Conservation (phyloP, 2,113 vertebrate species). For the Solenodon paradoxus region DNA sequence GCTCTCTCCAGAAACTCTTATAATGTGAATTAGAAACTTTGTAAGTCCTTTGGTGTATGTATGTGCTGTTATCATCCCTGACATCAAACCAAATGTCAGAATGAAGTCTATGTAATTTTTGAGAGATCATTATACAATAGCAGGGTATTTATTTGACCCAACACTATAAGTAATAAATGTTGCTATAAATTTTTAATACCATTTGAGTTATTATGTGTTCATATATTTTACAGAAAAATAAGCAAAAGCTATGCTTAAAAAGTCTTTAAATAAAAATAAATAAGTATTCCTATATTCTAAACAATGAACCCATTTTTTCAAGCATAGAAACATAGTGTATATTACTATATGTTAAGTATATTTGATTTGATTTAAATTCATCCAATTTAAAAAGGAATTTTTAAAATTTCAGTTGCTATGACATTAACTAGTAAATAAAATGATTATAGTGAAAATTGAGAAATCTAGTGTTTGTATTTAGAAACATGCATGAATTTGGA, state of each 20-base stretch:
- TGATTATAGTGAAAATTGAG: not conserved
- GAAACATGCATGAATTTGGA: too few relatives aligned
- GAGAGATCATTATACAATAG: fast-evolving
- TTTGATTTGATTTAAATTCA: not conserved
- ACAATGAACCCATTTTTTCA: not conserved
- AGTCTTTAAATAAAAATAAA: not conserved
- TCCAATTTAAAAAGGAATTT: not conserved
- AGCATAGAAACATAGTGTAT: not conserved
- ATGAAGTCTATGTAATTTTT: not conserved
- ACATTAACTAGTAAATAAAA: not conserved
- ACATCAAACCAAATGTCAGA: not conserved
- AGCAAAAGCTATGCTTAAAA: not conserved
- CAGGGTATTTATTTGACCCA: not conserved
- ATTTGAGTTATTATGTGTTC: not conserved
- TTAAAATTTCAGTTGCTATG: not conserved
- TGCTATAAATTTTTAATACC: not conserved
- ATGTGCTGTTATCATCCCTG: not conserved
- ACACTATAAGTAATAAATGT: not conserved
- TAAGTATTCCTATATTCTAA: not conserved
- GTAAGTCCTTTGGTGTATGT: fast-evolving
- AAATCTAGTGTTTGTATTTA: not conserved
- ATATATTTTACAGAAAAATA: not conserved
- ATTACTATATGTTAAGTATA: not conserved
- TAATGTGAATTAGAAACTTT: not conserved
- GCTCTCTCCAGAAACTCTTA: not conserved